Evolutionary conservation across 2,888 invertebrate species (phyloP).

Genomic region (Ellobium chinense): DNA sequence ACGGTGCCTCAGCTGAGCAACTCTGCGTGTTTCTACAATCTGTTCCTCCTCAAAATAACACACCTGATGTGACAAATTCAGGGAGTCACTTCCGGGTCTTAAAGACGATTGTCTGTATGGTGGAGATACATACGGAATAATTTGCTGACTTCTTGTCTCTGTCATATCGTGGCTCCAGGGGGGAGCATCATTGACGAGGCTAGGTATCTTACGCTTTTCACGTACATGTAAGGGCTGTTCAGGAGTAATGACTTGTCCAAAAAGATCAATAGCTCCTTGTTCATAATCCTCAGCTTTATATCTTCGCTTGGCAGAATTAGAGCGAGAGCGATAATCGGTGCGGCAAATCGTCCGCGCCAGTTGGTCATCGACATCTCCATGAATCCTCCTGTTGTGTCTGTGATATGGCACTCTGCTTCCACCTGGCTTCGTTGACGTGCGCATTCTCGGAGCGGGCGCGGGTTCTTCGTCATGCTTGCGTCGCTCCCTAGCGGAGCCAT

Average conservation of each 20-base stretch:
- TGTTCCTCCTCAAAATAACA: background rate
- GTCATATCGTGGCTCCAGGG: background rate
- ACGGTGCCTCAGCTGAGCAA: background rate
- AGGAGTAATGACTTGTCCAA: constrained; percentile 28
- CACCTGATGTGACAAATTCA: too few relatives aligned
- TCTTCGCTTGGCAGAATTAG: constrained; percentile 1
- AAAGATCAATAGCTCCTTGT: constrained; percentile 8
- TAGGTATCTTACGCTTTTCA: background rate
- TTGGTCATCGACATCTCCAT: background rate
- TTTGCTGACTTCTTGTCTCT: background rate
- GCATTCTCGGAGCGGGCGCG: too few relatives aligned
- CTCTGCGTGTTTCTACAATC: background rate
- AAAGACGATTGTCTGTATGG: background rate
- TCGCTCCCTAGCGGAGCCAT: background rate
- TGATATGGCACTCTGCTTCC: background rate
- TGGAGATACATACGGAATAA: background rate
- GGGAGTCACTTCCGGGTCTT: background rate
- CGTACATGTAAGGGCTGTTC: constrained; percentile 7
- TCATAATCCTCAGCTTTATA: background rate
- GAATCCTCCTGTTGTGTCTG: background rate
- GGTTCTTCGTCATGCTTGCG: background rate
- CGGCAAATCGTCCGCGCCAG: too few relatives aligned
- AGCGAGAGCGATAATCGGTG: background rate
- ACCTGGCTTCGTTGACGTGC: background rate
- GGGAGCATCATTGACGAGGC: background rate